These are phyloP conservation scores for Zele albiditarsus DNA, from an alignment of 2,888 invertebrate genomes.

Conservation along the genomic window DNA sequence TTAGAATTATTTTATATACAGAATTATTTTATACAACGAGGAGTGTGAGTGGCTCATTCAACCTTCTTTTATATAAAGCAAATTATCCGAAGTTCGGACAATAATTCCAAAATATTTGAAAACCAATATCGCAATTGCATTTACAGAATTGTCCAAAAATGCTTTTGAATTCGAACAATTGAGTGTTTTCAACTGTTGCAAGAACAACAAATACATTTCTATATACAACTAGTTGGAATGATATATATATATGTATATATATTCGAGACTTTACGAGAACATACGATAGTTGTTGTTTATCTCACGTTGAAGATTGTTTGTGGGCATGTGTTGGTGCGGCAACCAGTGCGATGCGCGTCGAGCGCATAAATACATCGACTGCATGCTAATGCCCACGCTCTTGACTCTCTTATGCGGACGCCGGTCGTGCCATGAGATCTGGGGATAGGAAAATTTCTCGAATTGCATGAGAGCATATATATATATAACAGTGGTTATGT, in stretches of 20 bases:
- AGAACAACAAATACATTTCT: constrained; percentile 6
- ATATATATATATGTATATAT: neutral
- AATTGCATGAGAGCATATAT: constrained; percentile 21
- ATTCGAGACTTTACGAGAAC: constrained; percentile 4
- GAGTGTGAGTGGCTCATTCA: too few relatives aligned
- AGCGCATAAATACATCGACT: constrained; percentile 42
- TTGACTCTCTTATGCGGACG: constrained; percentile 8
- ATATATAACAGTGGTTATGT: neutral
- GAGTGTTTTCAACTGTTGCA: too few relatives aligned
- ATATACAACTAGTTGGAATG: neutral
- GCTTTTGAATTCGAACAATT: neutral
- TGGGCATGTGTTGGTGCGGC: neutral
- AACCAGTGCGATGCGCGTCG: constrained; percentile 26
- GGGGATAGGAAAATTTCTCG: constrained; percentile 53
- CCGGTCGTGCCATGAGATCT: constrained; percentile 51
- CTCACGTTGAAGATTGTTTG: neutral
- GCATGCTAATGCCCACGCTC: constrained; percentile 40
- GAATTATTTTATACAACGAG: too few relatives aligned
- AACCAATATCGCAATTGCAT: too few relatives aligned
- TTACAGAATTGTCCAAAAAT: too few relatives aligned
- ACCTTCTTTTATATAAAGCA: too few relatives aligned
- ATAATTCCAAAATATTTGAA: too few relatives aligned
- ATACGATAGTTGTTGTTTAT: constrained; percentile 14
- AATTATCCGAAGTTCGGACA: too few relatives aligned
- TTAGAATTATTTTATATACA: too few relatives aligned